These are phyloP conservation scores for Hylaea fasciaria DNA, from an alignment of 2,888 invertebrate species.

Conservation along the genomic window DNA sequence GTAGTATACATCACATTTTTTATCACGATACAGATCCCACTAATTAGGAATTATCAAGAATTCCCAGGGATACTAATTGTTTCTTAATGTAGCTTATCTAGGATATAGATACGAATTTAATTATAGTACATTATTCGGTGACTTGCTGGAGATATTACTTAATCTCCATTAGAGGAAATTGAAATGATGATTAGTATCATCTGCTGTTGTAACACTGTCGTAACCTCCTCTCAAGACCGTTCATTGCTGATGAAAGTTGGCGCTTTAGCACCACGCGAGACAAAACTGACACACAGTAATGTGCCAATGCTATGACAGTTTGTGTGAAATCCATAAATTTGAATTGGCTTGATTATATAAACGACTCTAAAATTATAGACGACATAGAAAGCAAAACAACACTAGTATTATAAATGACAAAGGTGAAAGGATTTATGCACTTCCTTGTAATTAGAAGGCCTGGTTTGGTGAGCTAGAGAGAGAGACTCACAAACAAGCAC, in stretches of 20 bases:
- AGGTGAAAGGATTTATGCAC: neutral
- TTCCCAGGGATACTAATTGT: no score
- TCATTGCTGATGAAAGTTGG: slow-evolving; percentile 15
- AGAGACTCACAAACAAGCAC: no score
- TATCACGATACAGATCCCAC: no score
- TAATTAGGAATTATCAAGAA: no score
- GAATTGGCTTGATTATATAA: slow-evolving; percentile 36
- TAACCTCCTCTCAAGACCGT: slow-evolving; percentile 22
- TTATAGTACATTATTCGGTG: no score
- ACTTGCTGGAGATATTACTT: no score
- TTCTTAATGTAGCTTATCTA: no score
- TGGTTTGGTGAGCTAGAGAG: no score
- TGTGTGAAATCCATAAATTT: slow-evolving; percentile 50
- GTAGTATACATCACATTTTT: no score
- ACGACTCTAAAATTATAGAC: slow-evolving; percentile 49
- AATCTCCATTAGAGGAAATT: no score
- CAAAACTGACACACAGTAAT: slow-evolving; percentile 22
- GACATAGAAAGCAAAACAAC: slow-evolving; percentile 54
- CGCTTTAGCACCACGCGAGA: slow-evolving; percentile 18
- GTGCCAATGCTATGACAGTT: slow-evolving; percentile 51
- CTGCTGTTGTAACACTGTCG: slow-evolving; percentile 31
- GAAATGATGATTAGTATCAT: slow-evolving; percentile 25
- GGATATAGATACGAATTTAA: no score
- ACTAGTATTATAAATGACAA: neutral
- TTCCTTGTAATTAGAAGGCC: no score